Evolutionary conservation across 1,140 invertebrate species (phyloP).

Genomic region (Tachypleus tridentatus): DNA sequence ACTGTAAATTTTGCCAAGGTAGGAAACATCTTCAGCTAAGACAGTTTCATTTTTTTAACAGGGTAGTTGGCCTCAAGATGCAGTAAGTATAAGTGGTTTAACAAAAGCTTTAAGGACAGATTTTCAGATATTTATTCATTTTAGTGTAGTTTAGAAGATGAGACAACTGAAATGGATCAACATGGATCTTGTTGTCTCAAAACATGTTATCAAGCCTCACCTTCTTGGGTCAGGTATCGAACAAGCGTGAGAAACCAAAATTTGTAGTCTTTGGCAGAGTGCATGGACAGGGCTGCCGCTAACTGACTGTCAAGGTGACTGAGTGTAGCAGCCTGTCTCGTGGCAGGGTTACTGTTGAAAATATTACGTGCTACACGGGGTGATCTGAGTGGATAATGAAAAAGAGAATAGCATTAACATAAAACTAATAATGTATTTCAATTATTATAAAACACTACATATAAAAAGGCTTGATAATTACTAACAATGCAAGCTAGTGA

Average conservation of each 20-base stretch:
- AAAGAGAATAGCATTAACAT: neutral
- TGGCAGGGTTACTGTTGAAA: slow-evolving; percentile 15
- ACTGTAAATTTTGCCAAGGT: too few species aligned
- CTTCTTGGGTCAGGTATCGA: slow-evolving; percentile 60
- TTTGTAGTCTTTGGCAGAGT: slow-evolving; percentile 56
- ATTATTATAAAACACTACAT: neutral
- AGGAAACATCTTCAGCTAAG: too few species aligned
- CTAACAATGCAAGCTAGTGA: too few species aligned
- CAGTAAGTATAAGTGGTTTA: too few species aligned
- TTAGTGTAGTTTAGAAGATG: too few species aligned
- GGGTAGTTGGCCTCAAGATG: too few species aligned
- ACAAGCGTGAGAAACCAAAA: slow-evolving; percentile 64
- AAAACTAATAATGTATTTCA: neutral
- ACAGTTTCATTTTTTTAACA: too few species aligned
- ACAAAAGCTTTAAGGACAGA: too few species aligned
- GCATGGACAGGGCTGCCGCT: slow-evolving; percentile 49
- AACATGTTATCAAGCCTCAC: slow-evolving; percentile 32
- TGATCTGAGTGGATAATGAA: slow-evolving; percentile 11
- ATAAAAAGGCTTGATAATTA: too few species aligned
- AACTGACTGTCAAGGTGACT: slow-evolving; percentile 67
- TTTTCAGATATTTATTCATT: too few species aligned
- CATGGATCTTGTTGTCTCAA: too few species aligned
- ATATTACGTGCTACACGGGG: slow-evolving; percentile 12
- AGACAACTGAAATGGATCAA: too few species aligned
- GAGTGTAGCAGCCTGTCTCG: slow-evolving; percentile 37